Conservation (phyloP, 2,797 vertebrate genomes). For the Tamandua tetradactyla region DNA sequence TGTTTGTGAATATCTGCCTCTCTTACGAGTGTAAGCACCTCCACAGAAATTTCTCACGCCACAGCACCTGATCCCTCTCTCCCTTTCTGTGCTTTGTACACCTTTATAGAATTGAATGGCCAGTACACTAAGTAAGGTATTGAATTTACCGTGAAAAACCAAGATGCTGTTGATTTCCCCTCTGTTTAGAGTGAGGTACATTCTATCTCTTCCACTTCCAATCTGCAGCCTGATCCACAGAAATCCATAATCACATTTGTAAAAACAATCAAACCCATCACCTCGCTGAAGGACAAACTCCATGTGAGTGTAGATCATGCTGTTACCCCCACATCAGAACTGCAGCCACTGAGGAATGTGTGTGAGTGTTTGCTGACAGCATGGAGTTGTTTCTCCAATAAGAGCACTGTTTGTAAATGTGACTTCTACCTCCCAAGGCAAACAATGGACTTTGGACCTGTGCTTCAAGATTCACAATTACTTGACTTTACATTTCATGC, state of each 20-base stretch:
- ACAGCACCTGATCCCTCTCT: not conserved
- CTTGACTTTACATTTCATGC: conserved; percentile 50
- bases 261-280: not conserved
- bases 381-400: not conserved
- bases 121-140: not conserved
- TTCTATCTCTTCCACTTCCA: not conserved
- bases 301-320: too few species aligned
- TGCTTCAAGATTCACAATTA: conserved; percentile 66
- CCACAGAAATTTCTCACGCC: not conserved
- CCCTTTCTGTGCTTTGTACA: not conserved
- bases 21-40: not conserved
- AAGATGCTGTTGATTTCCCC: not conserved
- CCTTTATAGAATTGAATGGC: not conserved
- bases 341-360: not conserved
- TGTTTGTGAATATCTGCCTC: not conserved
- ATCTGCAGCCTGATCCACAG: not conserved
- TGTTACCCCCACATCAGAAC: not conserved
- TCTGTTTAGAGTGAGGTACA: not conserved
- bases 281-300: not conserved
- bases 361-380: not conserved
- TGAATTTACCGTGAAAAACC: not conserved
- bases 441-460: conserved; percentile 44
- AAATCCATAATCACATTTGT: not conserved
- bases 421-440: not conserved
- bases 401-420: not conserved